Percentiles rank a stretch among this genome's conserved stretches.
Evolutionary conservation across 2,113 vertebrate genomes (phyloP).

Genomic region (Microtus oregoni): DNA sequence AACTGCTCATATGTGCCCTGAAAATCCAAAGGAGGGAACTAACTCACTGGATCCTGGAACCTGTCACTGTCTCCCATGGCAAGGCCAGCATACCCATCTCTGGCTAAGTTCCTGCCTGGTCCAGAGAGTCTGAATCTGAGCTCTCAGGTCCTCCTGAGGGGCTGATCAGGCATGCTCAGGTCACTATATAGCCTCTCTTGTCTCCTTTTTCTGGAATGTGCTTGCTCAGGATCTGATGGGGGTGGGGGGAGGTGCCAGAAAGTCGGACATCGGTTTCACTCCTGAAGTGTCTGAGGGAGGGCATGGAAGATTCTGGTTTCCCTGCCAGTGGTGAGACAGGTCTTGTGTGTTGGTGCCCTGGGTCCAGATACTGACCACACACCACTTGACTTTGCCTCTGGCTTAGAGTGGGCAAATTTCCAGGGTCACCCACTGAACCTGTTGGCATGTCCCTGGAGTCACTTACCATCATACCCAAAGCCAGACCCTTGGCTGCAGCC

Average conservation of each 20-base stretch:
- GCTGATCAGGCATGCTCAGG: not conserved
- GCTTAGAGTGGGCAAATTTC: fast-evolving
- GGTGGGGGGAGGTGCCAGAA: not conserved
- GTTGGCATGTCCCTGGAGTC: not conserved
- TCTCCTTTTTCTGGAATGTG: not conserved
- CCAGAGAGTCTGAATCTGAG: not conserved
- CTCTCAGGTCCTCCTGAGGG: not conserved
- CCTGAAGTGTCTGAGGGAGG: fast-evolving
- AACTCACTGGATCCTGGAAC: not conserved
- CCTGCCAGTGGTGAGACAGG: not conserved
- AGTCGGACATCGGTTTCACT: fast-evolving
- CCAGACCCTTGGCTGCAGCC: not conserved
- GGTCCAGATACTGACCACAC: not conserved
- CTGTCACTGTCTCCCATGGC: not conserved
- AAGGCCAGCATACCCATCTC: too few species aligned
- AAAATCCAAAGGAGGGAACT: not conserved
- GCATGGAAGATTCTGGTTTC: not conserved
- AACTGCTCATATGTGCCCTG: fast-evolving
- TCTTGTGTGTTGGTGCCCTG: fast-evolving
- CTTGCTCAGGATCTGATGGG: fast-evolving
- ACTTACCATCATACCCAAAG: fast-evolving
- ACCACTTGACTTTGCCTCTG: too few species aligned
- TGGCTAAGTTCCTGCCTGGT: fast-evolving
- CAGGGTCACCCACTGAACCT: not conserved
- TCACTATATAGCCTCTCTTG: not conserved